Evolutionary conservation across 92 coral and sea anemone genomes (phyloP).

Genomic region (Zoanthus sansibaricus): DNA sequence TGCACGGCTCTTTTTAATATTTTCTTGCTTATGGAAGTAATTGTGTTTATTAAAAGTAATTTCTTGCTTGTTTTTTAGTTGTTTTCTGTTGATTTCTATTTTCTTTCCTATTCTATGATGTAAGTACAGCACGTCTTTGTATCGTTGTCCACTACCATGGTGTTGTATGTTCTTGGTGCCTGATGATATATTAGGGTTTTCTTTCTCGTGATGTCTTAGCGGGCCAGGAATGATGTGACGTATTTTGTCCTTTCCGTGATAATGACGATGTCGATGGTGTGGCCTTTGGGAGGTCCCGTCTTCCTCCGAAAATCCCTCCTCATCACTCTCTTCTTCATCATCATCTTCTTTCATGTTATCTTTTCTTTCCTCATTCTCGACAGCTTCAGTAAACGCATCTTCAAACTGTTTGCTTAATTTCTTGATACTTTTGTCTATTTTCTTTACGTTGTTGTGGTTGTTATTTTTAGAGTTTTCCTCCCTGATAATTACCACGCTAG

Average conservation of each 20-base stretch:
- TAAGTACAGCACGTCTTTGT: not conserved
- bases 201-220: not conserved
- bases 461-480: conserved; percentile 36
- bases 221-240: conserved; percentile 24
- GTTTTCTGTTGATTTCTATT: not conserved
- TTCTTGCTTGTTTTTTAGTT: not conserved
- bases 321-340: not conserved
- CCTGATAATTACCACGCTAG: conserved; percentile 67
- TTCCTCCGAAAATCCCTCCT: not conserved
- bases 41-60: not conserved
- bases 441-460: not conserved
- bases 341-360: not conserved
- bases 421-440: conserved; percentile 60
- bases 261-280: conserved; percentile 5
- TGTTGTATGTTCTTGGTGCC: not conserved
- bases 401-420: conserved; percentile 63
- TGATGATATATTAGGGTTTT: not conserved
- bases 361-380: conserved; percentile 54
- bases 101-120: not conserved
- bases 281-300: not conserved
- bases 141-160: not conserved
- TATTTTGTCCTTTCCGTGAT: not conserved
- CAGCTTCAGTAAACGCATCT: conserved; percentile 70
- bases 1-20: not conserved
- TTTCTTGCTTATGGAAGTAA: not conserved